Evolutionary conservation across 2,797 vertebrate genomes (phyloP).

Genomic region (Sebastes miniatus): DNA sequence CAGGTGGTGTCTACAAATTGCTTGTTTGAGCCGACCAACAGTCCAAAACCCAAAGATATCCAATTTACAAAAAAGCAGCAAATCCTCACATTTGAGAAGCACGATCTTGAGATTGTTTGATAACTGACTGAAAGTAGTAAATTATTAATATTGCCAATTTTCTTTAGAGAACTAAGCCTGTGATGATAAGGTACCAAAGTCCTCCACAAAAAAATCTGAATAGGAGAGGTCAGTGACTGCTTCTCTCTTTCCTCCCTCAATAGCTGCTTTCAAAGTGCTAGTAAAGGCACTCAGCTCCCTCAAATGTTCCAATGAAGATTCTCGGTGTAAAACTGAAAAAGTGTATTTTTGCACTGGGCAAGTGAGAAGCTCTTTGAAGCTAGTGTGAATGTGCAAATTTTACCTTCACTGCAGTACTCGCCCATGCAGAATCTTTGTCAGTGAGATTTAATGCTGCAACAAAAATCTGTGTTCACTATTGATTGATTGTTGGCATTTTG

Average conservation of each 20-base stretch:
- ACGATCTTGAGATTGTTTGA: neutral
- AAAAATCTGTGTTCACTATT: neutral
- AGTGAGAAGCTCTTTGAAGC: conserved; percentile 13
- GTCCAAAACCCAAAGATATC: neutral
- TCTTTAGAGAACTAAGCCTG: too few species aligned
- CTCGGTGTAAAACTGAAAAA: neutral
- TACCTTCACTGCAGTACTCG: neutral
- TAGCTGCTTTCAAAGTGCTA: conserved; percentile 29
- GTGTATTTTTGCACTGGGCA: neutral
- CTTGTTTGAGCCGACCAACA: neutral
- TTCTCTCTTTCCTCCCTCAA: neutral
- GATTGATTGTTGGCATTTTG: neutral
- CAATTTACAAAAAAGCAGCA: neutral
- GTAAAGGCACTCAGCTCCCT: neutral
- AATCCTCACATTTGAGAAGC: neutral
- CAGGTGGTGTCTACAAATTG: neutral
- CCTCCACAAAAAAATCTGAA: too few species aligned
- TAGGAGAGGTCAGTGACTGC: conserved; percentile 21
- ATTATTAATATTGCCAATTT: neutral
- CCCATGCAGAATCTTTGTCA: neutral
- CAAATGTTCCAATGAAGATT: conserved; percentile 9
- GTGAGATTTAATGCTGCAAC: neutral
- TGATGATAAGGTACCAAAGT: too few species aligned
- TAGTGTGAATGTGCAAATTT: neutral
- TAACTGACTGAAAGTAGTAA: neutral